phyloP scores from a whole-genome alignment of 2,888 invertebrate genomes.

The Latrodectus elegans region DNA sequence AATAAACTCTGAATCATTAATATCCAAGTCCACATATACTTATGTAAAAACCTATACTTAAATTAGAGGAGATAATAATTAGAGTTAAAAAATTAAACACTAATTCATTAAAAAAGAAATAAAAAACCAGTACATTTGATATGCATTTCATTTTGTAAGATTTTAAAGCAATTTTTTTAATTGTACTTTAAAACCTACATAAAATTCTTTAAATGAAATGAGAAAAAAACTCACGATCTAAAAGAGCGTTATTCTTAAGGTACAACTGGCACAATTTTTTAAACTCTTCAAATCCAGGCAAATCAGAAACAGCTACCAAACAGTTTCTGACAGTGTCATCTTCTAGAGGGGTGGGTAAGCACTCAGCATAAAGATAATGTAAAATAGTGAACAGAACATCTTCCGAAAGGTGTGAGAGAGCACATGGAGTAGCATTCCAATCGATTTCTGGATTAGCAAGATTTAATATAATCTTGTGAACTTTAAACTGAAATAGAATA shows the following conservation, averaged over 20 bases:
- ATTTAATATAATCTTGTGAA: conserved; percentile 79
- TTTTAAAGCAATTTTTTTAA: too few species aligned
- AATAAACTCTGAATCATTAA: too few species aligned
- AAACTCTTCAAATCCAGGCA: conserved; percentile 79
- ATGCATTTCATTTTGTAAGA: too few species aligned
- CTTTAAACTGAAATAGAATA: conserved; percentile 73
- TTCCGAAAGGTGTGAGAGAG: conserved; percentile 79
- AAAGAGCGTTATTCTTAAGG: conserved; percentile 80
- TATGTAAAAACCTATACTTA: too few species aligned
- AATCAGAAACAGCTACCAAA: conserved; percentile 75
- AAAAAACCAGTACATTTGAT: too few species aligned
- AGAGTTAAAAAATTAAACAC: too few species aligned
- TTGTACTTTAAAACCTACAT: too few species aligned
- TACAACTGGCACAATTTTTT: conserved; percentile 80
- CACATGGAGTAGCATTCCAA: conserved; percentile 76
- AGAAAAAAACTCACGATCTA: conserved; percentile 78
- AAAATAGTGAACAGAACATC: conserved; percentile 80
- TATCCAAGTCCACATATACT: too few species aligned
- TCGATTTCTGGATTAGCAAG: conserved; percentile 79
- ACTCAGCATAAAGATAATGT: conserved; percentile 81
- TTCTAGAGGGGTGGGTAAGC: conserved; percentile 79
- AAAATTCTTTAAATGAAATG: background rate
- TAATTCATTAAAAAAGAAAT: too few species aligned
- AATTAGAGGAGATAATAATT: too few species aligned
- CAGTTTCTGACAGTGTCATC: conserved; percentile 80